phyloP scores from a whole-genome alignment of 2,113 vertebrate species.

The Halichoerus grypus region DNA sequence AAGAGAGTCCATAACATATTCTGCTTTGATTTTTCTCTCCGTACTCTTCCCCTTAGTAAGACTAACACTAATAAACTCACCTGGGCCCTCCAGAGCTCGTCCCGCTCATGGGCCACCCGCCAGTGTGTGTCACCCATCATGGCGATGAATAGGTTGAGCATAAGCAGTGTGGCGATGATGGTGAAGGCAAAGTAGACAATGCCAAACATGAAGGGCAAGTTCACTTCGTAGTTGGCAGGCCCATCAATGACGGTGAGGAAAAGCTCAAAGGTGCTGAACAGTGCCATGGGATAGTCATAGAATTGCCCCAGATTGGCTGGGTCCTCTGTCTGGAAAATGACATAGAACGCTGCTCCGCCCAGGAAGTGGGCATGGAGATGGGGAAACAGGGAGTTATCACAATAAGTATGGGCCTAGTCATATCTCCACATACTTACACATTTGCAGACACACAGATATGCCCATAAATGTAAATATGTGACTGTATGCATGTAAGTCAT shows the following conservation, averaged over 20 bases:
- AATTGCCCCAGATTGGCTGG: slow-evolving; percentile 89
- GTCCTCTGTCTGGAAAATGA: slow-evolving; percentile 96
- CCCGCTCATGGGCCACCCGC: slow-evolving; percentile 94
- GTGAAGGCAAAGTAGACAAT: slow-evolving; percentile 92
- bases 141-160: slow-evolving; percentile 96
- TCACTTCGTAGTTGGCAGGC: slow-evolving; percentile 93
- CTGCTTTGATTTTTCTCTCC: background rate
- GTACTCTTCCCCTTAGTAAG: background rate
- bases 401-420: background rate
- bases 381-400: slow-evolving; percentile 5
- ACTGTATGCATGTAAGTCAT: background rate
- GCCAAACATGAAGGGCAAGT: slow-evolving; percentile 91
- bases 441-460: background rate
- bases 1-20: background rate
- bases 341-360: slow-evolving; percentile 90
- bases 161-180: slow-evolving; percentile 93
- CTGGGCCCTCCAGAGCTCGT: slow-evolving; percentile 97
- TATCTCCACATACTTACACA: background rate
- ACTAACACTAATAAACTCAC: slow-evolving; percentile 80
- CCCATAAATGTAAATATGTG: background rate
- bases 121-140: slow-evolving; percentile 99
- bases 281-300: slow-evolving; percentile 91
- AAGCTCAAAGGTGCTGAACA: slow-evolving; percentile 95
- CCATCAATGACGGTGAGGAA: slow-evolving; percentile 95
- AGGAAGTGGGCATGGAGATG: background rate